Percentiles rank a stretch among this genome's conserved stretches.
Conservation (phyloP, 2,113 vertebrate genomes). For the Gallinago media region DNA sequence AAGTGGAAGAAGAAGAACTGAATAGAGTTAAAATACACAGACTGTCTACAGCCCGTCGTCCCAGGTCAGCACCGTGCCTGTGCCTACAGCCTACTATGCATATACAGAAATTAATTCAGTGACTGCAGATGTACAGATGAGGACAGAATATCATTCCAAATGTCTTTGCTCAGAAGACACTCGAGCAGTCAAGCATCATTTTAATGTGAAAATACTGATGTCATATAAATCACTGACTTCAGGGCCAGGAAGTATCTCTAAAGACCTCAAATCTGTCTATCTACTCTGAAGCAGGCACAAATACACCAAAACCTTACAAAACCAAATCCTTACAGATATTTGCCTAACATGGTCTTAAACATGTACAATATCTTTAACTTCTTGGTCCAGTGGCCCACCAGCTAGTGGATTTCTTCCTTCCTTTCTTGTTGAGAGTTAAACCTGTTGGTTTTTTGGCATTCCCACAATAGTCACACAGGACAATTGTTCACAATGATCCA, state of each 20-base stretch:
- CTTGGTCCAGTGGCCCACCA: not conserved
- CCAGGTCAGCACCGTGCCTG: not conserved
- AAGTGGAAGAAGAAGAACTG: not conserved
- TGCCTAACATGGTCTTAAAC: not conserved
- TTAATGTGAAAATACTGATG: constrained; percentile 18
- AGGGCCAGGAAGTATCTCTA: not conserved
- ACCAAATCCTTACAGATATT: not conserved
- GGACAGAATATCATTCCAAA: constrained; percentile 13
- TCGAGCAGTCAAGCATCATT: not conserved
- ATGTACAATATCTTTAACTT: not conserved
- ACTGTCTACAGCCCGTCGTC: not conserved
- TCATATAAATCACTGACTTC: not conserved
- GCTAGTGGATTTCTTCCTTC: not conserved
- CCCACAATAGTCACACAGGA: not conserved
- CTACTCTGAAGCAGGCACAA: not conserved
- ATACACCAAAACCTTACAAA: not conserved
- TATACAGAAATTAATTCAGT: constrained; percentile 20
- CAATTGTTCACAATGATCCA: not conserved
- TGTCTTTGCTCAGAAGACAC: constrained; percentile 9
- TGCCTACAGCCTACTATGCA: not conserved
- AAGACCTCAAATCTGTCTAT: not conserved
- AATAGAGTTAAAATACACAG: not conserved
- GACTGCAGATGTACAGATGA: constrained; percentile 34
- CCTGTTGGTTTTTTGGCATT: not conserved
- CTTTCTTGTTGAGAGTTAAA: not conserved